These are phyloP conservation scores for Watersipora subatra DNA, from an alignment of 1,140 invertebrate species.

Conservation along the genomic window DNA sequence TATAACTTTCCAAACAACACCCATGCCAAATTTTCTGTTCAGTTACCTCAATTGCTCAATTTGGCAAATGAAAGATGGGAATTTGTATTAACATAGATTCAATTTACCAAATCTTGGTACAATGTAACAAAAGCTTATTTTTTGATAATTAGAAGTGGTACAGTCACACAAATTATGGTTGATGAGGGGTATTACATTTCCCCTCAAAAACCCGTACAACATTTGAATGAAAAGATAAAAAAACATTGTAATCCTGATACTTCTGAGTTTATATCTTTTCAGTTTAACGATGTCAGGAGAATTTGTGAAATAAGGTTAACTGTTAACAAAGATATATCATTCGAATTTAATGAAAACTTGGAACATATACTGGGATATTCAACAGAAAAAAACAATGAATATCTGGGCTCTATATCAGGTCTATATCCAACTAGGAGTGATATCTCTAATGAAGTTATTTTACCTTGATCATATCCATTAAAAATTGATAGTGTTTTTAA, in stretches of 20 bases:
- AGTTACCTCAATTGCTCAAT: not conserved
- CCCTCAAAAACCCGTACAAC: not conserved
- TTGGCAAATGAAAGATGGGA: not conserved
- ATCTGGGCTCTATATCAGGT: too few relatives aligned
- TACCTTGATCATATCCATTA: not conserved
- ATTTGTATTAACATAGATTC: not conserved
- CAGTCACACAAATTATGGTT: not conserved
- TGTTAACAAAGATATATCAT: too few relatives aligned
- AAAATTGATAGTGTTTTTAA: not conserved
- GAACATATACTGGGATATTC: not conserved
- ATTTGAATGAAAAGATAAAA: not conserved
- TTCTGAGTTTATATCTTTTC: not conserved
- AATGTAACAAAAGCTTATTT: not conserved
- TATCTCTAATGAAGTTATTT: not conserved
- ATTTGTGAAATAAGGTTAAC: too few relatives aligned
- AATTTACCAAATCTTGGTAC: not conserved
- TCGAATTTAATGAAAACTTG: too few relatives aligned
- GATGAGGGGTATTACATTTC: not conserved
- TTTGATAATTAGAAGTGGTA: not conserved
- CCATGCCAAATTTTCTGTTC: not conserved
- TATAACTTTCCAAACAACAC: not conserved
- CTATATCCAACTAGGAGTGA: too few relatives aligned
- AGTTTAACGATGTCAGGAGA: too few relatives aligned
- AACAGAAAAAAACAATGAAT: not conserved
- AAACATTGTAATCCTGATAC: not conserved